Conservation (phyloP, 2,113 vertebrate genomes). For the Lampris megalopsis region DNA sequence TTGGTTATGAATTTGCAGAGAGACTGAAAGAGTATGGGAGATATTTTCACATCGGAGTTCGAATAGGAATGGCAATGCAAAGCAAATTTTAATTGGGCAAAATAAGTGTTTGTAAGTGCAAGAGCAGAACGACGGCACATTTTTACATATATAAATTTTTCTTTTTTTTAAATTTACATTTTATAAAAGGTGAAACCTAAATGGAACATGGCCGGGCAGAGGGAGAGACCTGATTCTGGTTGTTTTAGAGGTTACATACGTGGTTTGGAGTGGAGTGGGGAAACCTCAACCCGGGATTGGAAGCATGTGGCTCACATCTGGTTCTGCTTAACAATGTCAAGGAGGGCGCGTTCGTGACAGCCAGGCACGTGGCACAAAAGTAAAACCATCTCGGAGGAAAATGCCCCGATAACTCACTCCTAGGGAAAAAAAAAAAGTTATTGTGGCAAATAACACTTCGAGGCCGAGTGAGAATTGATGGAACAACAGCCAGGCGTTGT, state of each 20-base stretch:
- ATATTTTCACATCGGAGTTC: not conserved
- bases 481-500: conserved; percentile 9
- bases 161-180: not conserved
- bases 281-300: conserved; percentile 63
- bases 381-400: conserved; percentile 60
- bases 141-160: conserved; percentile 25
- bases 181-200: conserved; percentile 48
- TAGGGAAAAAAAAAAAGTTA: conserved; percentile 58
- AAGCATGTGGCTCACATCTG: conserved; percentile 80
- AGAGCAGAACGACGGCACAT: not conserved
- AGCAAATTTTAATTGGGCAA: not conserved
- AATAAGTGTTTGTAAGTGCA: not conserved
- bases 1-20: too few relatives aligned
- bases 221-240: conserved; percentile 79
- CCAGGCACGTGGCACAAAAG: conserved; percentile 76
- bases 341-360: conserved; percentile 71
- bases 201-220: conserved; percentile 83
- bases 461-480: conserved; percentile 25
- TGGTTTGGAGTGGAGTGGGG: conserved; percentile 62
- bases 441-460: conserved; percentile 51
- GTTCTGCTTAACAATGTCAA: conserved; percentile 70
- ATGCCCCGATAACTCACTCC: conserved; percentile 61
- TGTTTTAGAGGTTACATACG: conserved; percentile 42
- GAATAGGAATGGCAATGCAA: not conserved
- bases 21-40: too few relatives aligned